These are phyloP conservation scores for Enteromius unitaeniatus DNA, from an alignment of 2,797 vertebrate species.

Conservation along the genomic window DNA sequence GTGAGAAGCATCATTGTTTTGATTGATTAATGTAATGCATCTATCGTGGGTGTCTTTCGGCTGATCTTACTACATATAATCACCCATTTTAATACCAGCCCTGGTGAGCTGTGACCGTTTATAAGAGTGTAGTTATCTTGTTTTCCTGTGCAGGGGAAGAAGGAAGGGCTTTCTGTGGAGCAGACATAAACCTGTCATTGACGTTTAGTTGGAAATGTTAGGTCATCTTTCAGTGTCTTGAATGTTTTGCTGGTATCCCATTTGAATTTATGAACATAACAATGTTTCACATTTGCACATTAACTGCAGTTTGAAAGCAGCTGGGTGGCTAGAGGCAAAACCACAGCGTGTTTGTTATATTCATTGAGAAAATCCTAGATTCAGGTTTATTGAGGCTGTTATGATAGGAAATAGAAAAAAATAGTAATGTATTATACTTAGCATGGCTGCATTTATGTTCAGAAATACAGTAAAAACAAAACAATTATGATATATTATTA, in stretches of 20 bases:
- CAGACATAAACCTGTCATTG: background rate
- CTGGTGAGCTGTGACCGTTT: constrained; percentile 9
- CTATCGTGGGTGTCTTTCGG: background rate
- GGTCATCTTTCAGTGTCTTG: constrained; percentile 2
- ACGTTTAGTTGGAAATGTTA: background rate
- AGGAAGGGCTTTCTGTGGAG: background rate
- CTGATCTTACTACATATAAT: constrained; percentile 18
- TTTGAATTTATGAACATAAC: background rate
- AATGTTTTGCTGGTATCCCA: background rate
- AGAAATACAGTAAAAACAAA: background rate
- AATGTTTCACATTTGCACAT: constrained; percentile 9
- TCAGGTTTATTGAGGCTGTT: constrained; percentile 1
- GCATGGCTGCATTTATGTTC: background rate
- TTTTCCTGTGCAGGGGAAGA: background rate
- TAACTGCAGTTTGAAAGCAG: constrained; percentile 26
- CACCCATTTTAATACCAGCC: background rate
- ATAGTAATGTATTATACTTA: background rate
- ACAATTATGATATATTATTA: background rate
- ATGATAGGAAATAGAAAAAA: too few species aligned
- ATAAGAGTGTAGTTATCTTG: background rate
- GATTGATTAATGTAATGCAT: constrained; percentile 39
- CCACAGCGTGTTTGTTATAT: constrained; percentile 26
- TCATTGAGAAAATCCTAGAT: background rate
- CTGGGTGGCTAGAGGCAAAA: constrained; percentile 32
- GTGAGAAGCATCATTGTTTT: background rate